A percentile compares a stretch with the other conserved stretches of the same genome.
These are phyloP conservation scores for Mus pahari DNA, from an alignment of 2,113 vertebrate species.

Conservation along the genomic window DNA sequence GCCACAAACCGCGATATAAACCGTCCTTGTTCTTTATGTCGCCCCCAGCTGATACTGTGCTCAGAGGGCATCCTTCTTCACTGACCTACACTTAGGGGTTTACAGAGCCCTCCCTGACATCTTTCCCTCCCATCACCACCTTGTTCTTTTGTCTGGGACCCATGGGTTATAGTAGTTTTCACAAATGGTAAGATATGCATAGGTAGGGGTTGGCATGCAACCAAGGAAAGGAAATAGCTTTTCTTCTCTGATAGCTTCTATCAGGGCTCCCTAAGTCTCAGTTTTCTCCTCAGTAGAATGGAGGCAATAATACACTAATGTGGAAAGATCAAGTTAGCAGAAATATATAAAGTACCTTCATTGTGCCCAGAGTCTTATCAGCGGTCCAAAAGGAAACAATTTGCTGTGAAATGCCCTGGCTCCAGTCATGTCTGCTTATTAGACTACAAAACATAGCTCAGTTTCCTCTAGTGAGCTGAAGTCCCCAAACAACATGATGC, in stretches of 20 bases:
- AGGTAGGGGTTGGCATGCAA: background rate
- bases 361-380: background rate
- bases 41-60: background rate
- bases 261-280: background rate
- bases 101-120: background rate
- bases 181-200: background rate
- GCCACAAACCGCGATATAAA: background rate
- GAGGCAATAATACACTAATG: background rate
- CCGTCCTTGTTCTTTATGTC: background rate
- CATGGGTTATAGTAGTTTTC: background rate
- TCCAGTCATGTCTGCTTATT: background rate
- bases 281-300: slow-evolving; percentile 54
- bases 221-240: background rate
- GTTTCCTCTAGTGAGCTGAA: background rate
- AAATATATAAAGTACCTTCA: background rate
- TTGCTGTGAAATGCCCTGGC: background rate
- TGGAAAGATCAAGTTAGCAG: background rate
- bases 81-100: background rate
- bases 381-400: background rate
- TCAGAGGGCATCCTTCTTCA: background rate
- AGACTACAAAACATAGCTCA: background rate
- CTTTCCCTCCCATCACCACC: background rate
- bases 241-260: background rate
- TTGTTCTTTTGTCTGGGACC: background rate
- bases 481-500: background rate